phyloP scores from a whole-genome alignment of 2,113 vertebrate genomes.

The Anarhynchus alexandrinus region DNA sequence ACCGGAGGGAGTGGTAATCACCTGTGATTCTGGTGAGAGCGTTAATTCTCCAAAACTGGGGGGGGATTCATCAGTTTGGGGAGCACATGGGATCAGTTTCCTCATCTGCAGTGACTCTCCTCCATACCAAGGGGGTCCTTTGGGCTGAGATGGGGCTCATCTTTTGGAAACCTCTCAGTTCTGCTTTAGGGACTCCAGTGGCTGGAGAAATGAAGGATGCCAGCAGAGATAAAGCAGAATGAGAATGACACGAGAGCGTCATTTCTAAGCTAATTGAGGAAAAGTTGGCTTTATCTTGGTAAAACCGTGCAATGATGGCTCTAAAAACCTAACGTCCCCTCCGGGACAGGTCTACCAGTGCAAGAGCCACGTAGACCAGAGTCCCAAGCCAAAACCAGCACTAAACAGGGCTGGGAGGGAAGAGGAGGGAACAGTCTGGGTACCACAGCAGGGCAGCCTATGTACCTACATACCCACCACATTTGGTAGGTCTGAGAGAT shows the following conservation, averaged over 20 bases:
- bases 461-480: not conserved
- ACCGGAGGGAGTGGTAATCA: not conserved
- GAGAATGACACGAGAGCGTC: accelerated
- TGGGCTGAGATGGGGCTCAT: not conserved
- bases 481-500: not conserved
- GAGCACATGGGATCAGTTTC: not conserved
- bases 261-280: not conserved
- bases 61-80: not conserved
- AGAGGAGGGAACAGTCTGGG: not conserved
- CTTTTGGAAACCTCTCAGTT: not conserved
- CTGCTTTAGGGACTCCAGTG: not conserved
- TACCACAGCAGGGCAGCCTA: accelerated
- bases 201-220: not conserved
- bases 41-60: not conserved
- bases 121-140: accelerated
- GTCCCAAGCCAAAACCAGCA: accelerated
- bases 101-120: not conserved
- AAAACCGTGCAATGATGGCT: not conserved
- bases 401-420: not conserved
- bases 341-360: not conserved
- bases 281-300: not conserved
- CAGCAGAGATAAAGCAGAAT: accelerated
- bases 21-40: not conserved
- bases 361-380: not conserved
- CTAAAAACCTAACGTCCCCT: not conserved